Conservation (phyloP, 2,888 invertebrate genomes). For the Tyria jacobaeae region DNA sequence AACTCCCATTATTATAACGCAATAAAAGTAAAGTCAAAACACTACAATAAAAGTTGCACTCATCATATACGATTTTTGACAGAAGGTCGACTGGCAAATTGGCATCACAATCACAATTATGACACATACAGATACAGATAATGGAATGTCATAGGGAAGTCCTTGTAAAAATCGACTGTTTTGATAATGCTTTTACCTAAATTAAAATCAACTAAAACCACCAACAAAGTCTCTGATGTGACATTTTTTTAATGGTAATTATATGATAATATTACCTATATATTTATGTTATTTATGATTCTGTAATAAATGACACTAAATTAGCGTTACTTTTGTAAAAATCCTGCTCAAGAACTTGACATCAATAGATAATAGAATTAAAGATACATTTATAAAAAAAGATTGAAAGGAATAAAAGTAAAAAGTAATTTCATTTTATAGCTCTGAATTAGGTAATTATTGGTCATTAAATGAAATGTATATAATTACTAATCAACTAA, state of each 20-base stretch:
- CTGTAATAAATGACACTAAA: too few species aligned
- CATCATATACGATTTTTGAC: slow-evolving; percentile 36
- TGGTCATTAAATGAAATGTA: not conserved
- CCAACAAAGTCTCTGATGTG: not conserved
- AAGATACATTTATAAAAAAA: too few species aligned
- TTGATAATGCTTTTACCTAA: not conserved
- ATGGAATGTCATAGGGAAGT: too few species aligned
- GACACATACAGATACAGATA: not conserved
- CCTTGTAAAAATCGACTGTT: not conserved
- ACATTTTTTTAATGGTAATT: too few species aligned
- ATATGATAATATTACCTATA: too few species aligned
- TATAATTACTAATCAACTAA: slow-evolving; percentile 10
- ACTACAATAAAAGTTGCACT: slow-evolving; percentile 43
- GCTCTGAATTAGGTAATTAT: too few species aligned
- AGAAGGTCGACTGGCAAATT: slow-evolving; percentile 29
- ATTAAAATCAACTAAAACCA: not conserved
- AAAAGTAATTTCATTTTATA: too few species aligned
- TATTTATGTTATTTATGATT: too few species aligned
- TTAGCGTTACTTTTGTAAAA: too few species aligned
- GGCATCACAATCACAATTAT: not conserved
- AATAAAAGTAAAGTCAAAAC: slow-evolving; percentile 48
- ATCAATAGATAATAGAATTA: too few species aligned
- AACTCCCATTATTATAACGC: slow-evolving; percentile 56
- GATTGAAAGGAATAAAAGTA: too few species aligned
- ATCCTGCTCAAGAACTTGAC: too few species aligned